Base-by-base conservation (phyloP, 2,888 invertebrate genomes). In the Anorthoa munda region DNA sequence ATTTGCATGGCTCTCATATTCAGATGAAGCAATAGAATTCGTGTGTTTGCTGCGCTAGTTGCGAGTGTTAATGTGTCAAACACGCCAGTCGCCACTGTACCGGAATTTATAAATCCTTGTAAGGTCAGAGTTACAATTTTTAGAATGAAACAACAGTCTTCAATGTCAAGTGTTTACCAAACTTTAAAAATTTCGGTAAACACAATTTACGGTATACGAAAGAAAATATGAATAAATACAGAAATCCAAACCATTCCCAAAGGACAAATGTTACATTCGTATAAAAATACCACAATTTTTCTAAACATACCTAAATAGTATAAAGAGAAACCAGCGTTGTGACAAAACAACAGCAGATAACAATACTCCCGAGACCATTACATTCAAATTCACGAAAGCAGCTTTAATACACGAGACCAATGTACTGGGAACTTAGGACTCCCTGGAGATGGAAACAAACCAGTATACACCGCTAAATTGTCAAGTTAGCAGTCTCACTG, bases 371-470 rank as follows among this genome's bases (percentile, higher is more conserved):
- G 73, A 68, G 76, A 61, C 53, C 68, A 63, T 71, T 75, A 68
- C 66, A 72, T 85, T 83, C 66, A 77, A 72, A 74, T 80, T 74
- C 55, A 67, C 23, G 50, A 53, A 51, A 59, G n/a, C 53, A 66
- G 58, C 53, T 69, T 48, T 78, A 63, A 59, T 58, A 77, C 60
- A 67, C 53, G 46, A 55, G 53, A 64, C 46, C 79, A 78, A 65
- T 56, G 55, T 72, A 55, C 31, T 69, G 21, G 26, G 23, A 67
- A 67, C 56, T n/a, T 21, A 79, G 15, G 21, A 51, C 56, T 26
- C 79, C 39, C 60, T 26, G 7, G 79, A 50, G 69, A 69, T 12
- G 7, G 4, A 46, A 55, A 56, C 23, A 15, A 50, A 51, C 12
- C 45, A 59, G 53, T 48, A 61, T 65, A 56, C 45, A 66, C 13